Conservation (phyloP, 2,797 vertebrate genomes). For the Eleutherodactylus coqui region DNA sequence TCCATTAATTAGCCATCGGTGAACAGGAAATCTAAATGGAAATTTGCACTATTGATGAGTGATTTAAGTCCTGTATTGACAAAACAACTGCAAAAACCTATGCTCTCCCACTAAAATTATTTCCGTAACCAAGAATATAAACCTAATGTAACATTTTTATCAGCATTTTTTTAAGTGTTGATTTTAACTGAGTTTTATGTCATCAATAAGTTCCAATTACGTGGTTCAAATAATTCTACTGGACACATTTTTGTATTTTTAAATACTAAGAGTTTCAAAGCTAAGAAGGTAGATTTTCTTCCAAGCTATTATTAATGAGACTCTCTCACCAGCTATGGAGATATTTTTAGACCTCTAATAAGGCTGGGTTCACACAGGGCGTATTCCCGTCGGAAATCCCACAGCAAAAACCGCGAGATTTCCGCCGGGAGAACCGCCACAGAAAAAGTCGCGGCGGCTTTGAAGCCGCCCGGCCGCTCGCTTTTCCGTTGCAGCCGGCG, state of each 20-base stretch:
- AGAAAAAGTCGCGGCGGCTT: too few relatives aligned
- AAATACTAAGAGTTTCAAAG: background rate
- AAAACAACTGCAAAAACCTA: constrained; percentile 27
- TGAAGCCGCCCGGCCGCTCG: too few relatives aligned
- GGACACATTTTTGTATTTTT: background rate
- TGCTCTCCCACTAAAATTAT: constrained; percentile 38
- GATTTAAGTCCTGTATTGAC: constrained; percentile 54
- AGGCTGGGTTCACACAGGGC: too few relatives aligned
- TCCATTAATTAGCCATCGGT: constrained; percentile 52
- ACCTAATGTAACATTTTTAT: background rate
- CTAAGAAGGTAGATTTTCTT: background rate
- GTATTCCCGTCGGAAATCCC: too few relatives aligned
- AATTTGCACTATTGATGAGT: constrained; percentile 56
- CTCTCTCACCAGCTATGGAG: background rate
- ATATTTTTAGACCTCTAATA: too few relatives aligned
- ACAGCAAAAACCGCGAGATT: too few relatives aligned
- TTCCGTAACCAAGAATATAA: background rate
- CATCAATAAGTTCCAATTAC: background rate
- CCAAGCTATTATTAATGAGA: background rate
- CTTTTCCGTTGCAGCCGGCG: too few relatives aligned
- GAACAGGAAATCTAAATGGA: constrained; percentile 55
- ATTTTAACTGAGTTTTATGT: background rate
- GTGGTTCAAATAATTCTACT: background rate
- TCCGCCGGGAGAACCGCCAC: too few relatives aligned
- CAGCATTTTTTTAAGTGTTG: background rate